Percentiles rank a stretch among this genome's conserved stretches.
These are phyloP conservation scores for Hirtodrosophila cameraria DNA, from an alignment of 2,888 invertebrate species.

Conservation along the genomic window DNA sequence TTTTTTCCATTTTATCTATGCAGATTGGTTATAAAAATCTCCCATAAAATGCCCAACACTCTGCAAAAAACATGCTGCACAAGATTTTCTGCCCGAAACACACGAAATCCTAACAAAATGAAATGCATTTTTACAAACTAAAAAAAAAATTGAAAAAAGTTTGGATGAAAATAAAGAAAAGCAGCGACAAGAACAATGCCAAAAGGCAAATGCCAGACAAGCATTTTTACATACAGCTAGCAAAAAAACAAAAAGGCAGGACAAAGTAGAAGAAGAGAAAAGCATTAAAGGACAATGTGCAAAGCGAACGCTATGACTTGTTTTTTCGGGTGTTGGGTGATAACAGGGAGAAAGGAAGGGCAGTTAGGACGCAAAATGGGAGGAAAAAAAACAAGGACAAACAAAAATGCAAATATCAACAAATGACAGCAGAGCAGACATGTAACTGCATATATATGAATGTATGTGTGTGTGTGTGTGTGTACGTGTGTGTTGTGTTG, in stretches of 20 bases:
- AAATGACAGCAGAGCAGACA: slow-evolving; percentile 38
- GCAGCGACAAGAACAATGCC: neutral
- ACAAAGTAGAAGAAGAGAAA: neutral
- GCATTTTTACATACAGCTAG: neutral
- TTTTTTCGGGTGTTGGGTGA: neutral
- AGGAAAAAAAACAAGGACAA: slow-evolving; percentile 23
- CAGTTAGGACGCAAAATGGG: neutral
- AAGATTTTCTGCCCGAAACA: neutral
- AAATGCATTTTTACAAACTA: neutral
- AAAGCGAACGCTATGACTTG: neutral
- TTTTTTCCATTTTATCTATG: no score
- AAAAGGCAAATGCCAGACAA: slow-evolving; percentile 1
- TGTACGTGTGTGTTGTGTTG: neutral
- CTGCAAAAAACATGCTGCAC: no score
- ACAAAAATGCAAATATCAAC: slow-evolving; percentile 48
- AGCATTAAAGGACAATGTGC: neutral
- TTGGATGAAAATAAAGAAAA: no score
- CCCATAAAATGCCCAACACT: no score
- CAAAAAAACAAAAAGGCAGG: no score
- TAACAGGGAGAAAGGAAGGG: neutral
- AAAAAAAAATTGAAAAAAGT: neutral
- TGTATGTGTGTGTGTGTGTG: slow-evolving; percentile 5
- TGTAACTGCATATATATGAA: slow-evolving; percentile 7
- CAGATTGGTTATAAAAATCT: no score
- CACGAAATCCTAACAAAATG: neutral